Conservation (phyloP, 2,797 vertebrate genomes). For the Acipenser transmontanus region DNA sequence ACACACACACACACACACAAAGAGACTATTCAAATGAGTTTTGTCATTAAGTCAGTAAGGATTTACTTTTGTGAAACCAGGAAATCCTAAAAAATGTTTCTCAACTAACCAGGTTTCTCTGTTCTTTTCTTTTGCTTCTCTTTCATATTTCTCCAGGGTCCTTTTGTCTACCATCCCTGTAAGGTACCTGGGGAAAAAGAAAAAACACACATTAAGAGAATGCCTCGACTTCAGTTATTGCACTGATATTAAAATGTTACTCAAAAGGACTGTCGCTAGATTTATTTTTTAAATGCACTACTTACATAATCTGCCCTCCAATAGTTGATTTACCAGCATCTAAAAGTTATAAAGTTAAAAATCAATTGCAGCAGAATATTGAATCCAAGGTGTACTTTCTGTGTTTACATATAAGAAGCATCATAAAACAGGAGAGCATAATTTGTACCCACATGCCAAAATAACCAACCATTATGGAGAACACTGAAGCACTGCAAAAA, state of each 20-base stretch:
- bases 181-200: constrained; percentile 72
- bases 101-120: constrained; percentile 89
- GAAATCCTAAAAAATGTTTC: constrained; percentile 3
- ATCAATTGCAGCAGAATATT: no score
- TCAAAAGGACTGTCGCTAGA: neutral
- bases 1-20: no score
- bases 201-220: neutral
- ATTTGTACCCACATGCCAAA: no score
- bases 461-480: no score
- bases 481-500: no score
- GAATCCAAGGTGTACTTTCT: no score
- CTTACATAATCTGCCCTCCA: constrained; percentile 98
- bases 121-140: constrained; percentile 98
- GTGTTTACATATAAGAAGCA: no score
- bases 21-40: no score
- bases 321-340: constrained; percentile 97
- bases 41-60: no score
- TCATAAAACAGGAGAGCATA: no score
- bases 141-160: constrained; percentile 95
- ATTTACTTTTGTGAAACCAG: neutral
- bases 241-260: neutral
- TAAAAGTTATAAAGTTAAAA: constrained; percentile 33
- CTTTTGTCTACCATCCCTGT: constrained; percentile 98
- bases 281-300: constrained; percentile 18
- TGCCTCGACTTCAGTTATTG: neutral